A percentile compares a stretch with the other conserved stretches of the same genome.
phyloP scores from a whole-genome alignment of 2,797 vertebrate species.

The Peromyscus attwateri region DNA sequence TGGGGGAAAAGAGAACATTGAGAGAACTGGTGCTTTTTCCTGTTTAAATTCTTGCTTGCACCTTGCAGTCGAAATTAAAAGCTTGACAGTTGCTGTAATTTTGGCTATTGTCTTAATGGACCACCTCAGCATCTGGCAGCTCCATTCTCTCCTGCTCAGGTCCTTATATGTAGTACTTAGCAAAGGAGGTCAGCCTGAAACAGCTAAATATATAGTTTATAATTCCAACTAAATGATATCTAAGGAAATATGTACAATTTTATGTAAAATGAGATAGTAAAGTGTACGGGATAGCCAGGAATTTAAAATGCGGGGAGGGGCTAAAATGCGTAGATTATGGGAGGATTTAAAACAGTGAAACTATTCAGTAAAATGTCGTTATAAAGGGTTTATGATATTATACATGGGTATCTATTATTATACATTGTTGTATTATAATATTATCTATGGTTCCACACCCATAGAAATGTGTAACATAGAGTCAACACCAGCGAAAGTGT shows the following conservation, averaged over 20 bases:
- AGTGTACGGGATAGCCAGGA: neutral
- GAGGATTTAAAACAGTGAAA: neutral
- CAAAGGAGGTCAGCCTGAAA: neutral
- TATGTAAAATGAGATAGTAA: neutral
- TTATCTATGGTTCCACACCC: neutral
- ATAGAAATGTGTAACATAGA: neutral
- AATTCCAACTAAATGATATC: neutral
- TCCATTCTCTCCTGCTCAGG: neutral
- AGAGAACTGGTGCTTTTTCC: neutral
- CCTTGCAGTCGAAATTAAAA: slow-evolving; percentile 30
- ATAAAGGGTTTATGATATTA: neutral
- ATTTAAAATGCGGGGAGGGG: neutral
- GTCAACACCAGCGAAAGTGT: neutral
- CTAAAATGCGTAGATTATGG: neutral
- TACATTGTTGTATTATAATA: neutral
- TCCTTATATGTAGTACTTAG: neutral
- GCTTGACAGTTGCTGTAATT: neutral
- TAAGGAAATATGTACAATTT: neutral
- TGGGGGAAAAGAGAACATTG: neutral
- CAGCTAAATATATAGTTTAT: neutral
- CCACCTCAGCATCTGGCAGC: neutral
- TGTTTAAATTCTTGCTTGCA: neutral
- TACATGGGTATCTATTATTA: neutral
- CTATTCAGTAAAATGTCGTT: neutral
- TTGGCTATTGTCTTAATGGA: slow-evolving; percentile 29